These are phyloP conservation scores for Uria lomvia DNA, from an alignment of 2,113 vertebrate genomes.

Conservation along the genomic window DNA sequence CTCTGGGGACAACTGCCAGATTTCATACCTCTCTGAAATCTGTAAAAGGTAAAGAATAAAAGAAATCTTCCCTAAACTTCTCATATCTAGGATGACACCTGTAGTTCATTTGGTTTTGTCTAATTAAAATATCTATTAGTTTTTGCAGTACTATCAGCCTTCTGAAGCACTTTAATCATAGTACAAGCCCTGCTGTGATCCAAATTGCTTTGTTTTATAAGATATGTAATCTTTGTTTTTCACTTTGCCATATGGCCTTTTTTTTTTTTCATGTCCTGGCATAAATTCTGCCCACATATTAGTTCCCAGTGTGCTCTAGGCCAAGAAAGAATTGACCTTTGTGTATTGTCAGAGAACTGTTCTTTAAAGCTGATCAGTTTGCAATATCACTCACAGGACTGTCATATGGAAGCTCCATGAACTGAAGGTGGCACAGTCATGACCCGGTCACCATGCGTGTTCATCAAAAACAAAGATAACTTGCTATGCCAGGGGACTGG, in stretches of 20 bases:
- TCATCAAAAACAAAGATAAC: background rate
- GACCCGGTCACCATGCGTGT: background rate
- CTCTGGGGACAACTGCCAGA: background rate
- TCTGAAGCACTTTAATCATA: constrained; percentile 21
- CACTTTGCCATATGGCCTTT: background rate
- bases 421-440: background rate
- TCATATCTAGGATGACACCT: background rate
- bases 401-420: background rate
- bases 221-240: background rate
- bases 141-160: background rate
- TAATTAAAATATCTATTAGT: constrained; percentile 45
- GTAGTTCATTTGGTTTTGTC: background rate
- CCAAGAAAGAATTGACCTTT: background rate
- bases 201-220: background rate
- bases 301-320: background rate
- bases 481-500: background rate
- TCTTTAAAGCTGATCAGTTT: background rate
- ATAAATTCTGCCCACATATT: background rate
- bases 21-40: background rate
- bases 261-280: background rate
- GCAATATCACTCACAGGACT: background rate
- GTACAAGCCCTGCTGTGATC: background rate
- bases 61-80: background rate
- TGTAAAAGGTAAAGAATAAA: background rate
- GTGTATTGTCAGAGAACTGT: background rate